These are phyloP conservation scores for Drosophila auraria DNA, from an alignment of 1,140 invertebrate genomes.

Conservation along the genomic window DNA sequence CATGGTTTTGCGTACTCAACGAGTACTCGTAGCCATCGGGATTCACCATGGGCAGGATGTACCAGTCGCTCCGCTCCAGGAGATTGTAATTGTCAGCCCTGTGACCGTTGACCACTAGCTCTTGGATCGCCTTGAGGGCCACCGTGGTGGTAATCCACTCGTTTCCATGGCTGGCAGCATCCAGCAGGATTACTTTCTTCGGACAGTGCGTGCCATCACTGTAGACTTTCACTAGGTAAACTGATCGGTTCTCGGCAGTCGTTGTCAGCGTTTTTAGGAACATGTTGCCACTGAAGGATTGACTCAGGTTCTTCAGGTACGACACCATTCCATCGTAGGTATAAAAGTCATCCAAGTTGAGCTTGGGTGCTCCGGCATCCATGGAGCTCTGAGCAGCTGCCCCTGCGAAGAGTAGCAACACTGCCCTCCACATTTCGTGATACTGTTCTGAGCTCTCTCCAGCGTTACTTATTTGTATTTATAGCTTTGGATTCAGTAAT, in stretches of 20 bases:
- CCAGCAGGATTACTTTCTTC: background rate
- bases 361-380: background rate
- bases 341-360: background rate
- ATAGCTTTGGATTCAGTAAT: background rate
- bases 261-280: background rate
- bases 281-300: background rate
- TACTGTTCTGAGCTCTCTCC: background rate
- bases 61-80: background rate
- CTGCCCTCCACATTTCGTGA: background rate
- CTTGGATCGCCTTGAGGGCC: background rate
- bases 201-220: background rate
- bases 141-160: background rate
- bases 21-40: background rate
- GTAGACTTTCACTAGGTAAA: background rate
- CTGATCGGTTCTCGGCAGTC: background rate
- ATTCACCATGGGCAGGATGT: slow-evolving; percentile 3
- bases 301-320: background rate
- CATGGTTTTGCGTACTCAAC: background rate
- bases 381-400: background rate
- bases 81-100: background rate
- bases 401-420: background rate
- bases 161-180: background rate
- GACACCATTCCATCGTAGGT: background rate
- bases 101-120: background rate
- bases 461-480: background rate